Conservation (phyloP, 1,140 invertebrate species). For the Teleogryllus occipitalis region DNA sequence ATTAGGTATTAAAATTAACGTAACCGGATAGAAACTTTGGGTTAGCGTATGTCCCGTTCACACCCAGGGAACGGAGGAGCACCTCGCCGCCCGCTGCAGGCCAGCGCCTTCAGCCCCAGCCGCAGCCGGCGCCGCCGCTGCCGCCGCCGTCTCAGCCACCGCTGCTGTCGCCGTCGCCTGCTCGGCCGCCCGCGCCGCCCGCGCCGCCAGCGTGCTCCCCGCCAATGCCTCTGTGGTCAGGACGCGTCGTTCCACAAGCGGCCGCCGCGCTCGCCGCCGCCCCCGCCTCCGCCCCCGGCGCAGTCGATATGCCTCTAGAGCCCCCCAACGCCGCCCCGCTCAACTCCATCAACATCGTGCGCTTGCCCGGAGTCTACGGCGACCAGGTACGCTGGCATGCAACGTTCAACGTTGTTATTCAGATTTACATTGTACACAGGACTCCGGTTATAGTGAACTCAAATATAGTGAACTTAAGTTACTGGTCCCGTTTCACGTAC, state of each 20-base stretch:
- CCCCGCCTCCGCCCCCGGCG: too few relatives aligned
- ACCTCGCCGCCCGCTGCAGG: neutral
- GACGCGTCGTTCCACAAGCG: neutral
- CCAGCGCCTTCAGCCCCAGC: neutral
- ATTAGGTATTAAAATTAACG: neutral
- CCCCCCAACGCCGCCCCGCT: neutral
- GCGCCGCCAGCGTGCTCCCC: too few relatives aligned
- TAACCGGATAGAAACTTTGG: too few relatives aligned
- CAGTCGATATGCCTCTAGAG: neutral
- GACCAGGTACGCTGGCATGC: neutral
- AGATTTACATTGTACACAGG: too few relatives aligned
- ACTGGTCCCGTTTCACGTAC: too few relatives aligned
- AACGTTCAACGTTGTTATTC: too few relatives aligned
- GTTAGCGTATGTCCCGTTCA: neutral
- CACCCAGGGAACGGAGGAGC: neutral
- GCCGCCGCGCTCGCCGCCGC: too few relatives aligned
- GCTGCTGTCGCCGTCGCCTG: too few relatives aligned
- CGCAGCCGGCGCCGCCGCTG: too few relatives aligned
- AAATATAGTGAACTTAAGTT: too few relatives aligned
- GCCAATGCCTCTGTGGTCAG: neutral
- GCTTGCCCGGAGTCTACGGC: neutral
- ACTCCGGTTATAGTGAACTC: too few relatives aligned
- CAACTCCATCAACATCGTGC: neutral
- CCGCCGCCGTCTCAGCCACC: neutral
- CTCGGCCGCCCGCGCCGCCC: neutral